These are phyloP conservation scores for Enteromius anoplus DNA, from an alignment of 2,797 vertebrate species.

Conservation along the genomic window DNA sequence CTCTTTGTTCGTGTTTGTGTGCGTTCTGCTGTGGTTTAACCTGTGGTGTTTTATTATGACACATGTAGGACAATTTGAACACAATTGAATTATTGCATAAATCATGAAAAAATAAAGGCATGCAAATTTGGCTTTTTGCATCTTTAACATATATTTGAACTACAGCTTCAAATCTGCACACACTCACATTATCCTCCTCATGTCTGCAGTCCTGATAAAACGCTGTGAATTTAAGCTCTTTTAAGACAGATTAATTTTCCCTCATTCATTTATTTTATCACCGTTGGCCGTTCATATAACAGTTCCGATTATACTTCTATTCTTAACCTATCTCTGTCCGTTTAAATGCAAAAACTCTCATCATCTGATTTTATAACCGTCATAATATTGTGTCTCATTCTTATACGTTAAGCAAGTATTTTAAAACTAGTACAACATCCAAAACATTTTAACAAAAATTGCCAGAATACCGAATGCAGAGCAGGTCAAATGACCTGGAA, in stretches of 20 bases:
- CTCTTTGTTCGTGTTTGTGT: slow-evolving; percentile 10
- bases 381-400: background rate
- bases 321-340: slow-evolving; percentile 34
- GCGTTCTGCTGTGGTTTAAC: slow-evolving; percentile 1
- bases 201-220: slow-evolving; percentile 33
- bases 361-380: slow-evolving; percentile 30
- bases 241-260: slow-evolving; percentile 44
- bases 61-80: background rate
- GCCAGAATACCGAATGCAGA: background rate
- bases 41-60: background rate
- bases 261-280: slow-evolving; percentile 52
- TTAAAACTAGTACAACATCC: background rate
- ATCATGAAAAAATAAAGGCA: background rate
- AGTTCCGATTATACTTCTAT: background rate
- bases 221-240: slow-evolving; percentile 35
- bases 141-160: background rate
- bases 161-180: background rate
- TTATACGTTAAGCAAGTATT: background rate
- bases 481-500: background rate
- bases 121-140: background rate
- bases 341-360: slow-evolving; percentile 24
- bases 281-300: background rate
- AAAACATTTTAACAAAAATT: background rate
- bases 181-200: background rate
- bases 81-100: background rate